Base-by-base conservation (phyloP, 1,140 invertebrate species). In the Bombus waltoni region DNA sequence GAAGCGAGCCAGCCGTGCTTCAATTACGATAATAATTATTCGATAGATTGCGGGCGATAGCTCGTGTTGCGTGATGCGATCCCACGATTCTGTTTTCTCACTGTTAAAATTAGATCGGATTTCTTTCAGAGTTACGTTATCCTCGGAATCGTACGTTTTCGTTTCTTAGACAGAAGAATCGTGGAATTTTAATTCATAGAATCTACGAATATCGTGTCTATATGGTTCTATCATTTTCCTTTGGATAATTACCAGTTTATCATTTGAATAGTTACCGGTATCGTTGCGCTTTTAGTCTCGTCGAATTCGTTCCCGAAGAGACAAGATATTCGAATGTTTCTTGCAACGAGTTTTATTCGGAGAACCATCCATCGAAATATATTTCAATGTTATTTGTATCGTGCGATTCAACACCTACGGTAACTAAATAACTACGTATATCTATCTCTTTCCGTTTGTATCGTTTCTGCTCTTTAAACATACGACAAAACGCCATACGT, bases 1-100 rank as follows among this genome's bases (percentile, higher is more conserved):
- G 66, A 71, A 57, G 57, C 65, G 42, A 75, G 13, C n/a, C 62
- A 88, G 75, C 73, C 66, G 35, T 81, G 87, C 72, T 85, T 77
- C 59, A 81, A 85, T 88, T 85, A 88, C 75, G 44, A 4, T n/a
- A 70, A 85, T 77, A 38, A 88, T 89, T 77, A 66, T 65, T 81
- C 53, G 53, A 57, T 42, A 44, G 32, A 57, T 79, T n/a, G 15
- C 75, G 57, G 35, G 47, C 44, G 66, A 79, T 59, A 59, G n/a
- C n/a, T 70, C 22, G 2, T n/a, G 40, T 57, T 70, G 66, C 53
- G 28, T 40, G 35, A 83, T 22, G 32, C 11, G 42, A 15, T 83
- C 32, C 28, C 73, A 76, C 42, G 42, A 47, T 35, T 74, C 80
- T 18, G 10, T 44, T 65, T 53, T 75, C 70, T 44, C 53, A 73